Conservation (phyloP, 2,113 vertebrate genomes). For the Oryzias woworae region DNA sequence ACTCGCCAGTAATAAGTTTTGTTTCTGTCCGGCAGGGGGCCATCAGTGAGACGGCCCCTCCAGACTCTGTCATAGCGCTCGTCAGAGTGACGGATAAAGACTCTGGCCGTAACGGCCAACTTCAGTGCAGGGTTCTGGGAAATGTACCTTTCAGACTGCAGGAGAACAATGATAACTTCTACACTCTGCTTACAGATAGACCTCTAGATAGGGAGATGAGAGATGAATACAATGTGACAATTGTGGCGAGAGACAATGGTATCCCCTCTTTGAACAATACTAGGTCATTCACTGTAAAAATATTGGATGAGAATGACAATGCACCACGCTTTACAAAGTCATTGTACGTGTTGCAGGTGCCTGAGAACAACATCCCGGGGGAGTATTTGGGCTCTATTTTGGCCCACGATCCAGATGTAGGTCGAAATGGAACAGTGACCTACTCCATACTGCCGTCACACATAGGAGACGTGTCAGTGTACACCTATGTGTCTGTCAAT, state of each 20-base stretch:
- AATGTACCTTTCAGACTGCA: constrained; percentile 92
- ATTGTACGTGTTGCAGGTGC: constrained; percentile 93
- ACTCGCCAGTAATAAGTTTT: constrained; percentile 93
- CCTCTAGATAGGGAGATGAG: constrained; percentile 92
- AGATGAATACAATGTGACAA: constrained; percentile 97
- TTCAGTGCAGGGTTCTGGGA: constrained; percentile 92
- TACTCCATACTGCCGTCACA: constrained; percentile 94
- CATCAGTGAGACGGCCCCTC: constrained; percentile 93
- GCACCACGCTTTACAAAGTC: constrained; percentile 93
- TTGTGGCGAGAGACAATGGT: constrained; percentile 93
- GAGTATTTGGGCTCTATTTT: constrained; percentile 95
- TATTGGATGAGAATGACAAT: constrained; percentile 97
- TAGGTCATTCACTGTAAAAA: constrained; percentile 93
- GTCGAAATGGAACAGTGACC: constrained; percentile 93
- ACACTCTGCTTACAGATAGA: constrained; percentile 93
- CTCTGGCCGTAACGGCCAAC: constrained; percentile 92
- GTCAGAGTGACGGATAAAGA: constrained; percentile 96
- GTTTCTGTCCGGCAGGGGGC: constrained; percentile 97
- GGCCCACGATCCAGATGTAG: constrained; percentile 94
- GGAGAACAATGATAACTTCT: constrained; percentile 97
- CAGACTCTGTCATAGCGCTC: constrained; percentile 94
- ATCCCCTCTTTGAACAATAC: constrained; percentile 94
- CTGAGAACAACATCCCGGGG: constrained; percentile 98
- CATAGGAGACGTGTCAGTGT: constrained; percentile 88
- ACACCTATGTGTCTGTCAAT: constrained; percentile 96